Evolutionary conservation across 2,797 vertebrate species (phyloP), one percentile per base, ranked within the genome.

Genomic region (Cynodonichthys magdalenae): DNA sequence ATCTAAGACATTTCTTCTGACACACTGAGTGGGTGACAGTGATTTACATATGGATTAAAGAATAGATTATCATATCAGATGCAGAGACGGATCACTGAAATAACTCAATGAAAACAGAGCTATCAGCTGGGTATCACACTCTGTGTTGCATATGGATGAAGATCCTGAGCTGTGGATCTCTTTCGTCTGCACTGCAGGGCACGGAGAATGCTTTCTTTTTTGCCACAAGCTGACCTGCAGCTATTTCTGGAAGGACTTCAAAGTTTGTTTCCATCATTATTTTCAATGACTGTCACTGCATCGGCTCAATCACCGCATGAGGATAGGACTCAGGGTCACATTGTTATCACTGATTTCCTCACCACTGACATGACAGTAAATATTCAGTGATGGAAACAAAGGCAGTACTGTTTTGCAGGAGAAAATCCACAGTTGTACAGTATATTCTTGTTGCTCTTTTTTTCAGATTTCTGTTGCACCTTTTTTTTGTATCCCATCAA

Each of bases 31-130:
- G 36, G 36, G 59, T 60, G 80, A 71, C 57, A 59, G 53, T 74
- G 65, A 90, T 87, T 86, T 90, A 82, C 80, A 83, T 78, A 52
- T 17, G 75, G 72, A 82, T 89, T 86, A 87, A 84, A 83, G 69
- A 81, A 82, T 31, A 77, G 64, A 87, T 90, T 82, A 88, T 84
- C 61, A 87, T 83, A 84, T 82, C 68, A 75, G 74, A 82, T 51
- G n/a, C 58, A 5, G 59, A 58, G 76, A 63, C 3, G 61, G 51
- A 72, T 77, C 69, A 34, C 54, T 75, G 75, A 54, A 83, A 75
- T 53, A 69, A 59, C 77, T 77, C 65, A 3, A 51, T 70, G 55
- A 84, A 78, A 77, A 76, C 75, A 65, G 50, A 69, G 71, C 71
- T 39, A 77, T 75, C 76, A 77, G 63, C 64, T 69, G 69, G 76